Evolutionary conservation across 2,113 vertebrate species (phyloP), one percentile per base, ranked within the genome.

Genomic region (Misgurnus anguillicaudatus): DNA sequence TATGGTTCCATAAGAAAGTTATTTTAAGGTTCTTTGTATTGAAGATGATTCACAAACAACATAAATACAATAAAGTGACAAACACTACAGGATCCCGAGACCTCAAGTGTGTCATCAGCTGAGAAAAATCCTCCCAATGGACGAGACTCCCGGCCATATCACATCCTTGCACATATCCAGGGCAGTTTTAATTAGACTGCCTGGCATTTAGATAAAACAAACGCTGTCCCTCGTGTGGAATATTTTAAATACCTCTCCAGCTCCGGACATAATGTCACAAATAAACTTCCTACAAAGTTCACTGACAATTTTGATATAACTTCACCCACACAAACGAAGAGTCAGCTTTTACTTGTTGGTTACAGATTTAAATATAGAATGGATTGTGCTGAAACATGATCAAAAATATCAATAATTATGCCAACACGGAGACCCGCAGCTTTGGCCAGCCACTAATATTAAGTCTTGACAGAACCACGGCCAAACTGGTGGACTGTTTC

Each of bases 401-500:
- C 63, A 84, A 73, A 82, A 82, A 82, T 81, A 82, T 79, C 67
- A 78, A 64, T 68, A 69, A 77, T 65, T 68, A 67, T 68, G 73
- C 78, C 62, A 80, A 66, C 61, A 63, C 8, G 4, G 31, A 70
- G 58, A 58, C 41, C 38, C 38, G 39, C 57, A 74, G 63, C 67
- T 74, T 60, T 19, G 31, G 38, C 16, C 53, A 82, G 76, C 31
- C 31, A n/a, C 55, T 8, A n/a, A 84, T 72, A 83, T 83, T 75
- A 85, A 42, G 65, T 64, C 71, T 66, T 77, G 63, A 55, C 67
- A 70, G 74, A 80, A 64, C 36, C 42, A 42, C 48, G 19, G 41
- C 60, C 80, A 81, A 21, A 24, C n/a, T 64, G 16, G 62, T 79
- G 79, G 75, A 73, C 41, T 42, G 3, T 19, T 14, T 57, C 79